phyloP scores from a whole-genome alignment of 2,888 invertebrate species.

The Rhynchonema sp. region DNA sequence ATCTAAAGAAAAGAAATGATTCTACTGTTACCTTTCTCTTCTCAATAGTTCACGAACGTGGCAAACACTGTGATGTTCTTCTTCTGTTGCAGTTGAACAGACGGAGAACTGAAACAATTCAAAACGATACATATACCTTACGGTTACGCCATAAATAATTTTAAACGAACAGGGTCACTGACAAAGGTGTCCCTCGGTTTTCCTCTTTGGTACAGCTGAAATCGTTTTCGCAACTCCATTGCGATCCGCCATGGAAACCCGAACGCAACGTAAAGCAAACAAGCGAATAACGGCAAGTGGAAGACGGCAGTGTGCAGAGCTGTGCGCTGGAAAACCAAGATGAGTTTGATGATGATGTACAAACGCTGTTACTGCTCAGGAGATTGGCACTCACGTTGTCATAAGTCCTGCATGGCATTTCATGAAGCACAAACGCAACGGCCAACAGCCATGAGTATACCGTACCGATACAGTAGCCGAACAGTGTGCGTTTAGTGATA shows the following conservation, averaged over 20 bases:
- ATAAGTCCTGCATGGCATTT: not conserved
- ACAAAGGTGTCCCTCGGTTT: not conserved
- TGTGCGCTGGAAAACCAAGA: not conserved
- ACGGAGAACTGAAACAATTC: too few species aligned
- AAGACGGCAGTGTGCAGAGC: not conserved
- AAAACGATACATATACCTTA: too few species aligned
- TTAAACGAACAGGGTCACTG: not conserved
- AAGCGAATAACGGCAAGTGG: not conserved
- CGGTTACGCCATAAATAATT: too few species aligned
- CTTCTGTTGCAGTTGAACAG: too few species aligned
- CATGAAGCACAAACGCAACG: not conserved
- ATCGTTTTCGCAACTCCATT: not conserved
- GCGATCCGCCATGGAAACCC: not conserved
- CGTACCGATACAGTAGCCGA: not conserved
- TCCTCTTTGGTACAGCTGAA: not conserved
- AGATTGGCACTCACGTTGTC: not conserved
- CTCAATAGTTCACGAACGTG: too few species aligned
- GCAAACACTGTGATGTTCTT: too few species aligned
- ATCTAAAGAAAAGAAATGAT: too few species aligned
- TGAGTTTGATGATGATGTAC: not conserved
- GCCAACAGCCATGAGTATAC: not conserved
- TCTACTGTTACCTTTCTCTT: too few species aligned
- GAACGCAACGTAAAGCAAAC: not conserved
- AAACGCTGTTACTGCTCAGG: not conserved
- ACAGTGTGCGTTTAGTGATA: not conserved